Evolutionary conservation across 2,888 invertebrate species (phyloP).

Genomic region (Drosophila helvetica): DNA sequence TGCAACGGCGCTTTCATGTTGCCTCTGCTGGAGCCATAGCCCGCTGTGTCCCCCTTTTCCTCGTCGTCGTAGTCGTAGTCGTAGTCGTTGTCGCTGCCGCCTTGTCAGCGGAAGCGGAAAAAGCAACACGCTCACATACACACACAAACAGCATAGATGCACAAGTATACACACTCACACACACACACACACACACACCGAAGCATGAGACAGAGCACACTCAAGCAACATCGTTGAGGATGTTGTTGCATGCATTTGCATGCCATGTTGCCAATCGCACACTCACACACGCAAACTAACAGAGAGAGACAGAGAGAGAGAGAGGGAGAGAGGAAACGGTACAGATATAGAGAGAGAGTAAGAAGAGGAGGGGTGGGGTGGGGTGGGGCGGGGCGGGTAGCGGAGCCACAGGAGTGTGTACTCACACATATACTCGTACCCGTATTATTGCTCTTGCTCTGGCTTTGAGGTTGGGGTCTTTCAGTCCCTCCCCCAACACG

Average conservation of each 20-base stretch:
- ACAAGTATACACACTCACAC: neutral
- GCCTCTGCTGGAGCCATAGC: constrained; percentile 27
- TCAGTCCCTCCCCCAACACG: too few species aligned
- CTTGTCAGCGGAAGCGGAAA: constrained; percentile 77
- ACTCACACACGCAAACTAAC: constrained; percentile 1
- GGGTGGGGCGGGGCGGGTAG: too few species aligned
- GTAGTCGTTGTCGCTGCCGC: constrained; percentile 56
- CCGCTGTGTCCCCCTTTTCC: constrained; percentile 18
- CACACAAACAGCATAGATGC: constrained; percentile 3
- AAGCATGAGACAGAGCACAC: constrained; percentile 28
- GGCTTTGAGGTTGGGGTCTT: too few species aligned
- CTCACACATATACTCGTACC: neutral
- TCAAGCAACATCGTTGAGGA: constrained; percentile 47
- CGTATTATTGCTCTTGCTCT: constrained; percentile 2
- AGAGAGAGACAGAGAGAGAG: neutral
- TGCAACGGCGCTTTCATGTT: constrained; percentile 76
- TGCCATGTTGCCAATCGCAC: constrained; percentile 52
- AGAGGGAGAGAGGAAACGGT: neutral
- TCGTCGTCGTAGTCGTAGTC: constrained; percentile 1
- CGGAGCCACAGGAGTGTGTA: neutral
- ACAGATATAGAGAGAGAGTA: constrained; percentile 4
- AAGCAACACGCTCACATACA: constrained; percentile 61
- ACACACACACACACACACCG: constrained; percentile 11
- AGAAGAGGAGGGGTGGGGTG: too few species aligned
- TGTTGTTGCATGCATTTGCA: constrained; percentile 63